Base-by-base conservation (phyloP, 2,797 vertebrate genomes). In the Coregonus sp. region DNA sequence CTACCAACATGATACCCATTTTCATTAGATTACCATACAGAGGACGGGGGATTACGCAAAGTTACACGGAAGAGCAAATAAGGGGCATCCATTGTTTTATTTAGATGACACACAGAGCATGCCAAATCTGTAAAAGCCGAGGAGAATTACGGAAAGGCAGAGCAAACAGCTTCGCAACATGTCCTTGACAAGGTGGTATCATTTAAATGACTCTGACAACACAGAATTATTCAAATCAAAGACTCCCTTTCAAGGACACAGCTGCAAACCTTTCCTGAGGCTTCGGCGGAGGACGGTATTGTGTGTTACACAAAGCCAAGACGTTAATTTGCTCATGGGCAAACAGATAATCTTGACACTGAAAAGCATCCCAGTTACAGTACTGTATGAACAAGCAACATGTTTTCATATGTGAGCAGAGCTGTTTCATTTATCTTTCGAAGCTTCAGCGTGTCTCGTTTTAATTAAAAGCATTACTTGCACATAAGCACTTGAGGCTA, bases 201-300 rank as follows among this genome's bases (percentile, higher is more conserved):
- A 61, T 73, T 16, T 73, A 80, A 76, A 80, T 72, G 31, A 76
- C 70, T n/a, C 75, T 47, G 69, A 47, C n/a, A 51, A 16, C 25
- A 61, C 52, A 31, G 14, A 74, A 52, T 67, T 70, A 65, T 80
- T 69, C 52, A 80, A 70, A 47, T 51, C 18, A 70, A 20, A 47
- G 37, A 15, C n/a, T 47, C 14, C 12, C 31, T 68, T 33, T 33
- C 6, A 70, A 70, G 35, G 68, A n/a, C 68, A 70, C 6, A 9
- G 18, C 15, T n/a, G 16, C 68, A 70, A 47, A 40, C 35, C 18
- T 70, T 40, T 7, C 16, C 18, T 47, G 11, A 40, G 14, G 25
- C 61, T 25, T 65, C n/a, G 25, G n/a, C 7, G 5, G 7, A 65
- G n/a, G 9, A 25, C 5, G 1, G 54, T 31, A 65, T 31, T 65